phyloP scores from a whole-genome alignment of 2,888 invertebrate genomes.

The Thymelicus acteon region DNA sequence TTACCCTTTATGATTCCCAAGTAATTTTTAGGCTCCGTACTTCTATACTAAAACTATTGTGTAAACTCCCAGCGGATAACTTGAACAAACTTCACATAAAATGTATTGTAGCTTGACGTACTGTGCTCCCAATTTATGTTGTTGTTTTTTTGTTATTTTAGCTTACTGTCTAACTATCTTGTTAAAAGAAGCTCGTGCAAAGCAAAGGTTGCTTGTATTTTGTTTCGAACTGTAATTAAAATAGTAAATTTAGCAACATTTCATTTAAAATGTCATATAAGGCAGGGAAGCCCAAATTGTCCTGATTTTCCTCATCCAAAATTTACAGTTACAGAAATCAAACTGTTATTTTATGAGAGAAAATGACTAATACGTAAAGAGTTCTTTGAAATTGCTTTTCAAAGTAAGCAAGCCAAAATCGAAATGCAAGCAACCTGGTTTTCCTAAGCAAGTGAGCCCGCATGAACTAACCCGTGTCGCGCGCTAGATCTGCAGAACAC shows the following conservation, averaged over 20 bases:
- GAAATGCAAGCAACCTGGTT: slow-evolving; percentile 51
- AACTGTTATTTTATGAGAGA: too few relatives aligned
- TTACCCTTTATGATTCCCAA: not conserved
- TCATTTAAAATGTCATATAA: not conserved
- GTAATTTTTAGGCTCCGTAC: slow-evolving; percentile 13
- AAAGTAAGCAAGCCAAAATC: not conserved
- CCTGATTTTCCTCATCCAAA: too few relatives aligned
- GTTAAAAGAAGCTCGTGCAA: slow-evolving; percentile 23
- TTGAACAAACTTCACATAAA: not conserved
- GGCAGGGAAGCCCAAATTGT: not conserved
- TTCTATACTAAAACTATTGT: slow-evolving; percentile 7
- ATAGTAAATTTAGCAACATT: too few relatives aligned
- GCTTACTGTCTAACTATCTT: slow-evolving; percentile 64
- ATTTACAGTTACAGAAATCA: too few relatives aligned
- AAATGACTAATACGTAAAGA: too few relatives aligned
- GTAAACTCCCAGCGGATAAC: not conserved
- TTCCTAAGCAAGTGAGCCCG: slow-evolving; percentile 56
- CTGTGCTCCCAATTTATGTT: slow-evolving; percentile 27
- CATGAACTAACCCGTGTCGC: slow-evolving; percentile 80
- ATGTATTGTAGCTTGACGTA: slow-evolving; percentile 24
- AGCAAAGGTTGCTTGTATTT: slow-evolving; percentile 21
- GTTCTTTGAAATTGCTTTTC: too few relatives aligned
- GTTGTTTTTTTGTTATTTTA: slow-evolving; percentile 45
- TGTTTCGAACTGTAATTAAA: not conserved
- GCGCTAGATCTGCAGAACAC: slow-evolving; percentile 97